Evolutionary conservation across 1,140 invertebrate genomes (phyloP).

Genomic region (Brachionus rubens): DNA sequence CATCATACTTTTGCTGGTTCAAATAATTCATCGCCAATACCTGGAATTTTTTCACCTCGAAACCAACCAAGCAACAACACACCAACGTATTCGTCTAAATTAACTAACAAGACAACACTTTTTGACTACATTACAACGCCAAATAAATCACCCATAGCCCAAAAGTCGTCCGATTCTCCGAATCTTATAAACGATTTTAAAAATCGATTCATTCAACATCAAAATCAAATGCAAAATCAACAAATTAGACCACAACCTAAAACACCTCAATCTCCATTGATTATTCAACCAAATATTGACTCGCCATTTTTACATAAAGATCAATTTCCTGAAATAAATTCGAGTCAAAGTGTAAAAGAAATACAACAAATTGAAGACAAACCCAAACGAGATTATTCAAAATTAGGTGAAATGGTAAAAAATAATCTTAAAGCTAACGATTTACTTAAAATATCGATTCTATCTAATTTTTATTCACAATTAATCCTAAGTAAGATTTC

Average conservation of each 20-base stretch:
- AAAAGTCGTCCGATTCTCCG: background rate
- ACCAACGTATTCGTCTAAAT: conserved; percentile 15
- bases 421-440: conserved; percentile 11
- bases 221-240: conserved; percentile 33
- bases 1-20: conserved; percentile 17
- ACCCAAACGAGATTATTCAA: background rate
- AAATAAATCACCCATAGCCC: background rate
- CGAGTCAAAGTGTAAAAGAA: background rate
- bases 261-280: background rate
- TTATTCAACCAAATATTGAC: conserved; percentile 7
- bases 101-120: conserved; percentile 6
- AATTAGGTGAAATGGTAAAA: conserved; percentile 1
- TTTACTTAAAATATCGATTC: background rate
- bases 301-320: conserved; percentile 1
- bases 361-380: background rate
- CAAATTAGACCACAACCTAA: conserved; percentile 3
- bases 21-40: background rate
- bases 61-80: conserved; percentile 13
- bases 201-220: conserved; percentile 18
- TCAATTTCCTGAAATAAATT: conserved; percentile 1
- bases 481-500: conserved; percentile 35
- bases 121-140: conserved; percentile 41
- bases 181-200: conserved; percentile 21
- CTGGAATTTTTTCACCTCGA: background rate
- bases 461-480: conserved; percentile 23